Evolutionary conservation across 2,888 invertebrate species (phyloP).

Genomic region (Monoplex corrugatus): DNA sequence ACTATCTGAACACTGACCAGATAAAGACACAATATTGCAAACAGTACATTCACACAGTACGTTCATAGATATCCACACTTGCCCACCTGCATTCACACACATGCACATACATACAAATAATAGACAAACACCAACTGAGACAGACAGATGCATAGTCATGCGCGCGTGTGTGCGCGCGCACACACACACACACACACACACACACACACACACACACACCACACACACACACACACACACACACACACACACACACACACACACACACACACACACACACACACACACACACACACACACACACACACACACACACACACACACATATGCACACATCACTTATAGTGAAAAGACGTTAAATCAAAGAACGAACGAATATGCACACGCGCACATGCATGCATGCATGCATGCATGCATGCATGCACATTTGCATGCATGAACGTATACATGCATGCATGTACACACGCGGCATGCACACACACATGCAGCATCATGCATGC

Average conservation of each 20-base stretch:
- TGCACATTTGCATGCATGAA: no score
- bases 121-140: neutral
- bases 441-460: no score
- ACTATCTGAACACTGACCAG: no score
- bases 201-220: constrained; percentile 20
- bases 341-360: no score
- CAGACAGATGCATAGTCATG: neutral
- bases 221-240: neutral
- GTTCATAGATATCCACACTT: neutral
- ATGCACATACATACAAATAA: neutral
- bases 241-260: constrained; percentile 20
- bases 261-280: constrained; percentile 16
- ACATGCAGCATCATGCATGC: no score
- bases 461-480: no score
- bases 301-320: neutral
- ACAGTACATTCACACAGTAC: constrained; percentile 5
- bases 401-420: no score
- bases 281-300: constrained; percentile 22
- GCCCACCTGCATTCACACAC: neutral
- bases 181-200: neutral
- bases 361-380: no score
- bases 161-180: neutral
- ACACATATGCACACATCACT: neutral
- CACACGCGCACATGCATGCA: no score
- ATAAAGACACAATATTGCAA: neutral